Base-by-base conservation (phyloP, 2,888 invertebrate genomes). In the Thyatira batis region DNA sequence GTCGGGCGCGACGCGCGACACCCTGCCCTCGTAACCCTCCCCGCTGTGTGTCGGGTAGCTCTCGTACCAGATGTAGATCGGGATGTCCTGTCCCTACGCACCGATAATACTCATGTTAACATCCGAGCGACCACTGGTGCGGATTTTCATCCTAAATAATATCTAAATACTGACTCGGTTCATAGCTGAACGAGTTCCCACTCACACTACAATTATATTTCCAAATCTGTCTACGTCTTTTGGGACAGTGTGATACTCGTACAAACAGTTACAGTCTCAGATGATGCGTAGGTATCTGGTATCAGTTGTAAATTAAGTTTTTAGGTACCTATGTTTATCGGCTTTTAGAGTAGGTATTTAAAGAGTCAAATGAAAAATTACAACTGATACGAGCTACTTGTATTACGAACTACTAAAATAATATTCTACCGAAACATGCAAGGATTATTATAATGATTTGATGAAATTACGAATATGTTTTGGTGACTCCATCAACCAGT, bases 51-150 rank as follows among this genome's bases (percentile, higher is more conserved):
- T 97, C 73, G 98, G 98, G 93, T 98, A 98, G 87, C 97, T 97
- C 93, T 98, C 98, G 94, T 98, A 98, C 97, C 98, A 98, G 92
- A 98, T 98, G 94, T 98, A 98, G 90, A 98, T 98, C 76, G 98
- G 98, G 92, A 97, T 96, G 93, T 98, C 97, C 93, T 97, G 95
- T 86, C 97, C 98, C 97, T 98, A 94, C 87, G 86, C 85, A 88
- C 82, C 80, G 60, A 68, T 52, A 66, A 59, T 52, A 46, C 33
- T n/a, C 30, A 57, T 46, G 57, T 85, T 78, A 81, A 61, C 45
- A 44, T 51, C 62, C 54, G 64, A 54, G 25, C 54, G 63, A 52
- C 20, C 46, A 58, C 76, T 78, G 87, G 84, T 63, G 86, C 82
- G 73, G 58, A 53, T 53, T 45, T 21, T 64, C 61, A 54, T 58